Conservation (phyloP, 2,797 vertebrate species). For the Lithobates pipiens region DNA sequence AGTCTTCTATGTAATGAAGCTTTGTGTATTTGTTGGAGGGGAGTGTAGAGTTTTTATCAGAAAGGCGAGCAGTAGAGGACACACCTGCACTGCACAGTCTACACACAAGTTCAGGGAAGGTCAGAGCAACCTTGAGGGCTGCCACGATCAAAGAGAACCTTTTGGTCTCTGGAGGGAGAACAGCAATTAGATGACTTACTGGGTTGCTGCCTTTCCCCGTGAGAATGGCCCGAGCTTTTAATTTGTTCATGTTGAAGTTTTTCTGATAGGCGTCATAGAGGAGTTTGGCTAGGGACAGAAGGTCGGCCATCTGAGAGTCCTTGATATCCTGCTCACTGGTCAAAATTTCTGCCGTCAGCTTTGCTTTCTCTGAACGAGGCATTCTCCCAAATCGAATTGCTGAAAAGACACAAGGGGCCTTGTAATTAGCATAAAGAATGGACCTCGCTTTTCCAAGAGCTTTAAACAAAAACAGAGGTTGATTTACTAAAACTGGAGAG, state of each 20-base stretch:
- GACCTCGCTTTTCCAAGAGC: no score
- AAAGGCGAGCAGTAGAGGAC: background rate
- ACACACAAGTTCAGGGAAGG: background rate
- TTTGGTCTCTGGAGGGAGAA: background rate
- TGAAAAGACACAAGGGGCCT: conserved; percentile 65
- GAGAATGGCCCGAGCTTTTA: conserved; percentile 93
- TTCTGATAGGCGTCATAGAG: conserved; percentile 96
- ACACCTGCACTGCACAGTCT: background rate
- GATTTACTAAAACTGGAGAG: no score
- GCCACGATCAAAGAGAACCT: background rate
- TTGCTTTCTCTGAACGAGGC: conserved; percentile 96
- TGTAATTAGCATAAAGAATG: no score
- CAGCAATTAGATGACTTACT: conserved; percentile 76
- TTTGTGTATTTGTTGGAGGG: background rate
- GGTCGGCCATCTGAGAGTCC: conserved; percentile 86
- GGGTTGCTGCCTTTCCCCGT: conserved; percentile 91
- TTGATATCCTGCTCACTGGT: conserved; percentile 84
- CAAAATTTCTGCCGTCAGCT: conserved; percentile 93
- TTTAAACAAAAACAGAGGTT: no score
- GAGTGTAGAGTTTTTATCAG: background rate
- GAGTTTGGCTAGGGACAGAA: conserved; percentile 90
- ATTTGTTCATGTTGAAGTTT: conserved; percentile 98
- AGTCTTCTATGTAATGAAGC: background rate
- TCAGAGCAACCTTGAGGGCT: background rate
- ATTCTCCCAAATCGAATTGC: conserved; percentile 98